Conservation (phyloP, 1,140 invertebrate species). For the Mactra quadrangularis region DNA sequence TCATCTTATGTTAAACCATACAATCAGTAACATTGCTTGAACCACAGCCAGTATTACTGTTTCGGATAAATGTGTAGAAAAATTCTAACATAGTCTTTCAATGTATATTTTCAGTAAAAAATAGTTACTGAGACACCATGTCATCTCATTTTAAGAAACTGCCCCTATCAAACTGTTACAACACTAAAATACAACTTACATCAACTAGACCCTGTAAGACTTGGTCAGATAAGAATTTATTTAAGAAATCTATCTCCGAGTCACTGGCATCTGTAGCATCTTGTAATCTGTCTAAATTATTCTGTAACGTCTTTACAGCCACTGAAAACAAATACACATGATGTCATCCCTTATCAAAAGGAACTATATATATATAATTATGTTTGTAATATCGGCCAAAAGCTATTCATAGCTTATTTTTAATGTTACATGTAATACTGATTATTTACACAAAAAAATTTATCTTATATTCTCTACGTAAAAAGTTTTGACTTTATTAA, state of each 20-base stretch:
- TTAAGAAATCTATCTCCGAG: conserved; percentile 74
- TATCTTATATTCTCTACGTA: too few relatives aligned
- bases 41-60: too few relatives aligned
- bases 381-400: background rate
- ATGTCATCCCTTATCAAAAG: background rate
- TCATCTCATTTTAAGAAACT: too few relatives aligned
- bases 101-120: too few relatives aligned
- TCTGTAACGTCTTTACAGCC: conserved; percentile 68
- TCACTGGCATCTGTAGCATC: conserved; percentile 66
- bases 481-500: too few relatives aligned
- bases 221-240: conserved; percentile 68
- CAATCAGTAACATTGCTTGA: too few relatives aligned
- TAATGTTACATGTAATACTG: background rate
- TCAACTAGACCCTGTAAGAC: conserved; percentile 70
- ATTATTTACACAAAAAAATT: background rate
- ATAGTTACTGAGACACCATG: too few relatives aligned
- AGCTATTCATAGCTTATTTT: background rate
- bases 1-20: too few relatives aligned
- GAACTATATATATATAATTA: background rate
- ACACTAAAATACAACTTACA: conserved; percentile 67
- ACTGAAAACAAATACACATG: conserved; percentile 60
- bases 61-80: too few relatives aligned
- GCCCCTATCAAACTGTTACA: too few relatives aligned
- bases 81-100: too few relatives aligned
- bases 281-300: conserved; percentile 70